These are phyloP conservation scores for Drusus annulatus DNA, from an alignment of 1,140 invertebrate genomes.

Conservation along the genomic window DNA sequence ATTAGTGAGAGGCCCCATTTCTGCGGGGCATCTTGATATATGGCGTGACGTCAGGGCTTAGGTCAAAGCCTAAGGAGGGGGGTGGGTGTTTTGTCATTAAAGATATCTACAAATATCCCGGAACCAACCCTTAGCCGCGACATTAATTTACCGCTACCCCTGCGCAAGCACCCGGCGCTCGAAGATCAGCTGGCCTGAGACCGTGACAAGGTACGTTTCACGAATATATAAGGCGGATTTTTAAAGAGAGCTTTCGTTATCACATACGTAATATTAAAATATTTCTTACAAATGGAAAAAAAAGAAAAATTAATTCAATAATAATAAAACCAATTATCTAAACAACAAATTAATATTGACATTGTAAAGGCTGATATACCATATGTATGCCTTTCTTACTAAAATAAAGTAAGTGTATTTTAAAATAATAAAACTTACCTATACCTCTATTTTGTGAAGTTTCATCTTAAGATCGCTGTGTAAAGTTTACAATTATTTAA, in stretches of 20 bases:
- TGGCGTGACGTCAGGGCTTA: constrained; percentile 44
- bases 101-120: constrained; percentile 57
- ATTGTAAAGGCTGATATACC: no score
- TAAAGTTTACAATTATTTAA: no score
- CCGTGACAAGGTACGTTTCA: background rate
- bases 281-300: no score
- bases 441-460: no score
- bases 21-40: constrained; percentile 41
- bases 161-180: background rate
- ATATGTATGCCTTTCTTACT: no score
- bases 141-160: constrained; percentile 55
- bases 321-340: no score
- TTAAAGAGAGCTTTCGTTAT: background rate
- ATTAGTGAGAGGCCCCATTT: constrained; percentile 32
- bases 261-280: no score
- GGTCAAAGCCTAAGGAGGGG: constrained; percentile 42
- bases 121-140: constrained; percentile 42
- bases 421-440: no score
- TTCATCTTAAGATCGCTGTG: no score
- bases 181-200: background rate
- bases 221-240: background rate
- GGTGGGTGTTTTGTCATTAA: constrained; percentile 56
- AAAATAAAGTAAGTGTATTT: no score
- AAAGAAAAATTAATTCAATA: no score
- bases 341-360: no score